Evolutionary conservation across 92 coral and sea anemone genomes (phyloP).

Genomic region (Meandrina meandrites): DNA sequence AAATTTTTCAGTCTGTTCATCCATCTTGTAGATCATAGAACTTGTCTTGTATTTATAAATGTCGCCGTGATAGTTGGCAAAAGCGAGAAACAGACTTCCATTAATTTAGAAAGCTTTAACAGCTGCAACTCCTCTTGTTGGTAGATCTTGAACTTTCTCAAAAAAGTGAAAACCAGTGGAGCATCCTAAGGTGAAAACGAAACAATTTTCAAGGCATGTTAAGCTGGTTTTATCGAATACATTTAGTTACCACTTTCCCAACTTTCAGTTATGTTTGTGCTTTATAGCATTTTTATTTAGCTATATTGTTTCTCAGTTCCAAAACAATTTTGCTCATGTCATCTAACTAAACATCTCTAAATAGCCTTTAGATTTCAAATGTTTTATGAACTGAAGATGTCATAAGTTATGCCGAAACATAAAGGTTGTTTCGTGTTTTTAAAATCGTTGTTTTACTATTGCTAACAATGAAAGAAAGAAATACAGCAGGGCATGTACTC

Average conservation of each 20-base stretch:
- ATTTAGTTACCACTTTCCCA: background rate
- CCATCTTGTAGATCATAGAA: conserved; percentile 44
- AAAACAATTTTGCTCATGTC: background rate
- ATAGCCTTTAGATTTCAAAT: too few relatives aligned
- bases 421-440: too few relatives aligned
- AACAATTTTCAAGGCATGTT: background rate
- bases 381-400: too few relatives aligned
- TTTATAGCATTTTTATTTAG: background rate
- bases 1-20: background rate
- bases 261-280: background rate
- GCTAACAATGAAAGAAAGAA: too few relatives aligned
- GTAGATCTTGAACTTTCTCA: conserved; percentile 51
- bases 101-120: conserved; percentile 37
- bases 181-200: background rate
- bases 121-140: conserved; percentile 48
- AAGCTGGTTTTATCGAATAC: background rate
- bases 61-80: conserved; percentile 38
- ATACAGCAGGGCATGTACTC: too few relatives aligned
- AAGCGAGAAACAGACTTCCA: conserved; percentile 45
- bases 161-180: conserved; percentile 46
- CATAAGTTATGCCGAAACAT: too few relatives aligned
- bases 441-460: too few relatives aligned
- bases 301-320: too few relatives aligned
- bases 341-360: too few relatives aligned
- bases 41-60: conserved; percentile 23